Evolutionary conservation across 2,888 invertebrate genomes (phyloP).

Genomic region (Drosophila ustulata): DNA sequence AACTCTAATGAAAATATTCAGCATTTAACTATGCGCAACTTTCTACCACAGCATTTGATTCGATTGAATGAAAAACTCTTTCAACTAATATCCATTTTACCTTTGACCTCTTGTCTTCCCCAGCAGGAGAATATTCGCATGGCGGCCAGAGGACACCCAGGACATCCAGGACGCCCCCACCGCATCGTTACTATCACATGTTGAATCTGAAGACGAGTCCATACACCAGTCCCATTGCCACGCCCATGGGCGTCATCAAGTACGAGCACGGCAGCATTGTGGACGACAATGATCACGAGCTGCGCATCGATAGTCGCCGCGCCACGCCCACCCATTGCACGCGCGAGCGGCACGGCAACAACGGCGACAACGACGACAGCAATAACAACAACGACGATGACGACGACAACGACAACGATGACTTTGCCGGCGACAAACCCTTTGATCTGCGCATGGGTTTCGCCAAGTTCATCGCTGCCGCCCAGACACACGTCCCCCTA

Average conservation of each 20-base stretch:
- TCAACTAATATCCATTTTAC: constrained; percentile 30
- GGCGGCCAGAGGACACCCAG: constrained; percentile 36
- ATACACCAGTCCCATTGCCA: constrained; percentile 75
- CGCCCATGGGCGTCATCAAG: constrained; percentile 74
- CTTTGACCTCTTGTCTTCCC: constrained; percentile 27
- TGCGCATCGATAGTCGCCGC: constrained; percentile 68
- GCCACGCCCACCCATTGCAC: constrained; percentile 55
- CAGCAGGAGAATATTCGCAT: constrained; percentile 38
- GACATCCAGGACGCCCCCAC: constrained; percentile 23
- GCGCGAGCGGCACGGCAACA: constrained; percentile 53
- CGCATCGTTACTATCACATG: constrained; percentile 65
- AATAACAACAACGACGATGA: constrained; percentile 59
- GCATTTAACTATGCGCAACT: constrained; percentile 10
- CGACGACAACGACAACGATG: constrained; percentile 40
- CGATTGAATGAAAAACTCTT: background rate
- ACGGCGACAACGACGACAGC: constrained; percentile 57
- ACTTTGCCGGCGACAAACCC: constrained; percentile 69
- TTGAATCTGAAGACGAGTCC: constrained; percentile 81
- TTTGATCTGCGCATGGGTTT: constrained; percentile 84
- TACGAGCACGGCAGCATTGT: constrained; percentile 69
- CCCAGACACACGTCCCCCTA: constrained; percentile 43
- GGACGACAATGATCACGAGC: constrained; percentile 72
- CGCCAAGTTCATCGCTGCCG: constrained; percentile 73
- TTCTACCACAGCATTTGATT: constrained; percentile 15
- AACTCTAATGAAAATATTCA: background rate